Evolutionary conservation across 2,113 vertebrate species (phyloP), one percentile per base, ranked within the genome.

Genomic region (Agapornis roseicollis): DNA sequence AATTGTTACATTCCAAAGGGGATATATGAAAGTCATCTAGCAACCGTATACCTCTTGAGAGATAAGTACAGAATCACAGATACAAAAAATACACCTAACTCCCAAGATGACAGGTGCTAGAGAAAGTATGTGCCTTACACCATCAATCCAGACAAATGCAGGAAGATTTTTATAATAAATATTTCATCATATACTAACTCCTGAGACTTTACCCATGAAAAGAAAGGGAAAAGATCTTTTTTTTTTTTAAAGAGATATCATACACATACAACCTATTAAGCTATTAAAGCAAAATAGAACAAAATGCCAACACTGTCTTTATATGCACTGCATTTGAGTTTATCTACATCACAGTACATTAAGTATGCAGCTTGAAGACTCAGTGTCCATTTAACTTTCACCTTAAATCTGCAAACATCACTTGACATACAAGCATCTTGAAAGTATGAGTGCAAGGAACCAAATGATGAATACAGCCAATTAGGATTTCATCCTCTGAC

Each of bases 1-100:
- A 97, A 98, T 97, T 96, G 58, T 97, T 98, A 95, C 97, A 98
- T 97, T 98, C 94, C 96, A 97, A 97, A 98, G 93, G 88, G 73
- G 91, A 95, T 92, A 94, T 96, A 97, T 66, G 93, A 97, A 95
- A 96, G 71, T 96, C 92, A 97, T 82, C 77, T 91, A 96, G 88
- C 91, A 97, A 97, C 85, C 96, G 84, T 84, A 82, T 37, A 94
- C 65, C 80, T 97, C 95, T 96, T 88, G 78, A 96, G 81, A 90
- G 78, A 95, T 65, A 77, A 91, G 37, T 91, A 95, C 52, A 64
- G 89, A 93, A 94, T 85, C 68, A 96, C 90, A 82, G 87, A 90
- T 97, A 85, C 55, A 91, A 96, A 97, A 97, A 76, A 94, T 76
- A 93, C 55, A 95, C 84, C 90, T 95, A 95, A 96, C 86, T 97